Conservation (phyloP, 2,888 invertebrate genomes). For the Trissolcus japonicus region DNA sequence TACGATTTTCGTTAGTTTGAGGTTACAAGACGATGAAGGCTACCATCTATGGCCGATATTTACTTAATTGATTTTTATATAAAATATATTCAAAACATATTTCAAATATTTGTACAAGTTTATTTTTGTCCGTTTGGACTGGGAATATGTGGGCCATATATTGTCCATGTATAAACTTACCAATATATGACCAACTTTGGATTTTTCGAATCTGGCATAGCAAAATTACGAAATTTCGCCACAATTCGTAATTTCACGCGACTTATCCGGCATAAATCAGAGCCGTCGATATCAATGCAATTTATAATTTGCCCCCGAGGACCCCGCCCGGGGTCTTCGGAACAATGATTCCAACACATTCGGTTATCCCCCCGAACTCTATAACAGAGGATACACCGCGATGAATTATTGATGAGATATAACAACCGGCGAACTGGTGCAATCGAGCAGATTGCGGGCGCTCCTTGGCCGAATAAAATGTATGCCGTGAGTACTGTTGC, state of each 20-base stretch:
- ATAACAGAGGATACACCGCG: slow-evolving; percentile 35
- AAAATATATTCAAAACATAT: no score
- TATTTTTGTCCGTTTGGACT: no score
- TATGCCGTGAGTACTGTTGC: slow-evolving; percentile 8
- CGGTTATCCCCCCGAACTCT: slow-evolving; percentile 44
- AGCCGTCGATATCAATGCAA: slow-evolving; percentile 26
- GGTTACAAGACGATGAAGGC: no score
- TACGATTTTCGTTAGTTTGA: no score
- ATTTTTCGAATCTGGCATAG: neutral
- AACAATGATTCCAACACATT: slow-evolving; percentile 43
- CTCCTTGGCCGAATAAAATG: slow-evolving; percentile 42
- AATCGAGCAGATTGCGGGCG: slow-evolving; percentile 54
- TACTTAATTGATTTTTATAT: no score
- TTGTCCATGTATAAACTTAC: no score
- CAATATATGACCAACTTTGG: no score
- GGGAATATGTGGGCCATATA: no score
- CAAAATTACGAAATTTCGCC: slow-evolving; percentile 14
- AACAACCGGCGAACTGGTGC: slow-evolving; percentile 48
- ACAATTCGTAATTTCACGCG: neutral
- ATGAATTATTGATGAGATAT: slow-evolving; percentile 58
- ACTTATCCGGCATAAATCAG: slow-evolving; percentile 28
- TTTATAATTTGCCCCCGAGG: slow-evolving; percentile 37
- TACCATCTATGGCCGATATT: no score
- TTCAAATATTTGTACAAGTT: no score
- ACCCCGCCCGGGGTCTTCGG: slow-evolving; percentile 16